Evolutionary conservation across 2,888 invertebrate genomes (phyloP), one percentile per base, ranked within the genome.

Genomic region (Griposia aprilina): DNA sequence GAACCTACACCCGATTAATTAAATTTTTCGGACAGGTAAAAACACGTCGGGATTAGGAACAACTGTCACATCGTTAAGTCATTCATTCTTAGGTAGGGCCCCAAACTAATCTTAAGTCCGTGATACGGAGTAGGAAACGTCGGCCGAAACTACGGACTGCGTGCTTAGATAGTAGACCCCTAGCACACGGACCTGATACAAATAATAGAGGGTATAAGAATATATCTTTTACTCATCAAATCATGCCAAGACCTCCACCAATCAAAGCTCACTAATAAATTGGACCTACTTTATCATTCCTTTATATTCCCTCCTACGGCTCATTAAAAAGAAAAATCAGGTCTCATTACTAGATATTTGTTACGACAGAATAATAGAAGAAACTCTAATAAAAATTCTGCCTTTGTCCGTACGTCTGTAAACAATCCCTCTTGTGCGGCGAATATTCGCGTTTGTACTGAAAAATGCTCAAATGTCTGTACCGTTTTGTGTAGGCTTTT

Each of bases 241-340:
- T n/a, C 52, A 60, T 63, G 6, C 30, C 45, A 30, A 60, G 8
- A 45, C 30, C n/a, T 60, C 70, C 63, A 68, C 26, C 52, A 82
- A 76, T 57, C 67, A 76, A 68, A 60, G 59, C 63, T 41, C n/a
- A n/a, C 48, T 66, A 79, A 87, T 60, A 84, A 79, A 84, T 87
- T 20, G 8, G 41, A 70, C 26, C 41, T 55, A 70, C 75, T 87
- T 79, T 59, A 79, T 87, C 80, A 70, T 67, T 63, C 81, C 73
- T 55, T 87, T 60, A 41, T 75, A 78, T 67, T 77, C 52, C 45
- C 69, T n/a, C 62, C 60, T 26, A 45, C 62, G 60, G 55, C 77
- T 26, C 86, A 86, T 82, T 86, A 88, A 84, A 84, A 76, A 82
- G 84, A 84, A 72, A 85, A 76, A 86, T 85, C 62, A 48, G 66